Evolutionary conservation across 2,888 invertebrate species (phyloP), one percentile per base, ranked within the genome.

Genomic region (Cremastinae sp.): DNA sequence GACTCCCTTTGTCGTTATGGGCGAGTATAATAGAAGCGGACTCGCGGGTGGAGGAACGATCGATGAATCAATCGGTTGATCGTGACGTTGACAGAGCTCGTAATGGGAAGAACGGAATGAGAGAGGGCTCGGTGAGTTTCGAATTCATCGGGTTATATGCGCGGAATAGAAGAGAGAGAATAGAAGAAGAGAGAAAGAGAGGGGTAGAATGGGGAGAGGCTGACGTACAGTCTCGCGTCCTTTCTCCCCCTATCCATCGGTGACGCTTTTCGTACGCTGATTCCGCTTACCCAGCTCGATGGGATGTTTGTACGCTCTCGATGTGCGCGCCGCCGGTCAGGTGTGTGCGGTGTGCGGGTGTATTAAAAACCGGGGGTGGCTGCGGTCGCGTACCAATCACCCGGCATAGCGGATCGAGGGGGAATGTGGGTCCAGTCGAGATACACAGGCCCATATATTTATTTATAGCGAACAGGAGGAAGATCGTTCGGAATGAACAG

Each of bases 331-430:
- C 41, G 10, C n/a, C 41, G 12, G 12, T 12, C 41, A 12, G 80
- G 72, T 74, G 81, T 79, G 83, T 86, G 84, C 85, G 86, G 85
- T 28, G 86, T 87, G 87, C 84, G 84, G 87, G 85, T 86, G 88
- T 87, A 89, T 88, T 88, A 88, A 89, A 89, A 88, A 87, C 83
- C 83, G 82, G 84, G 85, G 85, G 84, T 83, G 85, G 86, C 83
- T 88, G 89, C 82, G 87, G 87, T 88, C 86, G 84, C 85, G 86
- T 86, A 87, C 88, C 88, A 88, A 88, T 88, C 88, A 87, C 86
- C 87, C 85, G 76, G 80, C 84, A 78, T 83, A 82, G 80, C 78
- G 64, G 74, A 61, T 72, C 18, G 66, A 74, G 79, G 78, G 66
- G 78, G 78, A 78, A 68, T 73, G 70, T n/a, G 75, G 56, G 66